A percentile compares a stretch with the other conserved stretches of the same genome.
Evolutionary conservation across 2,888 invertebrate genomes (phyloP).

Genomic region (Pristionchus entomophagus): DNA sequence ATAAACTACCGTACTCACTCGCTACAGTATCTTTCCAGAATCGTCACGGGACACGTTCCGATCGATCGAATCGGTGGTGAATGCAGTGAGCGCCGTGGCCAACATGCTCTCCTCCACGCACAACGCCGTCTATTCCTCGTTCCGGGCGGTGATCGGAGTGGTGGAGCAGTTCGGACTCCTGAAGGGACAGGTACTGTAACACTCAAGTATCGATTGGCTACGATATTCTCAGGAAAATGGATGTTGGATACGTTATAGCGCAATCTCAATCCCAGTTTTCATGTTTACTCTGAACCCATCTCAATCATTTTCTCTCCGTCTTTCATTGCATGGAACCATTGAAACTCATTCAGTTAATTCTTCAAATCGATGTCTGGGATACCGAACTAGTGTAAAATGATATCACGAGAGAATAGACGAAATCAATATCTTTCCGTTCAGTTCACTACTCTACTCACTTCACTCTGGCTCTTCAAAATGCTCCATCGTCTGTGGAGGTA

Average conservation of each 20-base stretch:
- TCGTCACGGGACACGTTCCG: constrained; percentile 93
- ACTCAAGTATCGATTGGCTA: too few relatives aligned
- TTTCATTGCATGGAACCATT: too few relatives aligned
- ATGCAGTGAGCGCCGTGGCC: constrained; percentile 89
- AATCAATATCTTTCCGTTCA: constrained; percentile 50
- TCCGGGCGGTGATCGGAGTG: constrained; percentile 93
- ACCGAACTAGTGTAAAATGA: too few relatives aligned
- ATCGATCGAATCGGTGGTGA: constrained; percentile 91
- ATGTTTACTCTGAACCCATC: too few relatives aligned
- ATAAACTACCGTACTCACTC: too few relatives aligned
- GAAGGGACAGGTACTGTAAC: constrained; percentile 83
- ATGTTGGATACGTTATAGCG: too few relatives aligned
- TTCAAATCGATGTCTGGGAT: not conserved
- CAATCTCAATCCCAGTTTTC: too few relatives aligned
- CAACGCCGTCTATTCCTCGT: constrained; percentile 94
- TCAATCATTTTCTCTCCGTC: too few relatives aligned
- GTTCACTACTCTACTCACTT: constrained; percentile 60
- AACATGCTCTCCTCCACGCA: constrained; percentile 98
- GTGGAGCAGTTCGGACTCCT: constrained; percentile 93
- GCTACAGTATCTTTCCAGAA: constrained; percentile 78
- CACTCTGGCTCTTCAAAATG: constrained; percentile 60
- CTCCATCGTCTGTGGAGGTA: constrained; percentile 57
- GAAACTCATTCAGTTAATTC: not conserved
- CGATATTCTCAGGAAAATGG: too few relatives aligned
- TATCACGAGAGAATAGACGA: too few relatives aligned